These are phyloP conservation scores for Phenganax marumi DNA, from an alignment of 92 coral and sea anemone species.

Conservation along the genomic window DNA sequence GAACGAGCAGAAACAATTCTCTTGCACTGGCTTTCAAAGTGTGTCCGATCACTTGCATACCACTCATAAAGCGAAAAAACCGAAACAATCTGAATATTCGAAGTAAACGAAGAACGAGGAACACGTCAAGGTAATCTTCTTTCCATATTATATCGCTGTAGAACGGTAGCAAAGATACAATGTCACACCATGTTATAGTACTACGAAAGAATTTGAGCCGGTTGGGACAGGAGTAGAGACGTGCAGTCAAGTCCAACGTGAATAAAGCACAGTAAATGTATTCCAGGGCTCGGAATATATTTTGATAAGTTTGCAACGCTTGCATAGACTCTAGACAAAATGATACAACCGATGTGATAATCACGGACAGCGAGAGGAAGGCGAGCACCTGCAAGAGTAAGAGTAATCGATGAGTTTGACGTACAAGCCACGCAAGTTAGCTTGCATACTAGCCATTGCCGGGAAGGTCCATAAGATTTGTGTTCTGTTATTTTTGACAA, in stretches of 20 bases:
- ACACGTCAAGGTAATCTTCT: constrained; percentile 54
- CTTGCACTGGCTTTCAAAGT: constrained; percentile 96
- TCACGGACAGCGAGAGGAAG: constrained; percentile 75
- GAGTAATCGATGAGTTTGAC: neutral
- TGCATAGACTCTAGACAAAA: constrained; percentile 84
- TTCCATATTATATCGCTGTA: constrained; percentile 64
- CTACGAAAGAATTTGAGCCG: constrained; percentile 61
- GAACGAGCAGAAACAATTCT: constrained; percentile 76
- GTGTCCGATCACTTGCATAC: constrained; percentile 99
- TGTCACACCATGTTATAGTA: constrained; percentile 93
- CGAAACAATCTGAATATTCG: constrained; percentile 96
- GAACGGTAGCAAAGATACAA: constrained; percentile 84
- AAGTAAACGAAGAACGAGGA: constrained; percentile 90
- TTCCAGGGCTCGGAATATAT: constrained; percentile 63
- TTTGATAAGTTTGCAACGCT: constrained; percentile 17
- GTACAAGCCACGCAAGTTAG: neutral
- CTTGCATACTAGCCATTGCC: too few relatives aligned
- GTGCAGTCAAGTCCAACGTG: constrained; percentile 77
- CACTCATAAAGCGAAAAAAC: constrained; percentile 99
- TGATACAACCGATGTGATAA: constrained; percentile 83
- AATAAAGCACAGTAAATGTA: constrained; percentile 79
- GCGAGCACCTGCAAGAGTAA: constrained; percentile 74
- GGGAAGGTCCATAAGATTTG: too few relatives aligned
- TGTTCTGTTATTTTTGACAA: too few relatives aligned
- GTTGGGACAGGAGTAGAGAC: constrained; percentile 71